Evolutionary conservation across 2,888 invertebrate genomes (phyloP), one percentile per base, ranked within the genome.

Genomic region (Papilio gigon): DNA sequence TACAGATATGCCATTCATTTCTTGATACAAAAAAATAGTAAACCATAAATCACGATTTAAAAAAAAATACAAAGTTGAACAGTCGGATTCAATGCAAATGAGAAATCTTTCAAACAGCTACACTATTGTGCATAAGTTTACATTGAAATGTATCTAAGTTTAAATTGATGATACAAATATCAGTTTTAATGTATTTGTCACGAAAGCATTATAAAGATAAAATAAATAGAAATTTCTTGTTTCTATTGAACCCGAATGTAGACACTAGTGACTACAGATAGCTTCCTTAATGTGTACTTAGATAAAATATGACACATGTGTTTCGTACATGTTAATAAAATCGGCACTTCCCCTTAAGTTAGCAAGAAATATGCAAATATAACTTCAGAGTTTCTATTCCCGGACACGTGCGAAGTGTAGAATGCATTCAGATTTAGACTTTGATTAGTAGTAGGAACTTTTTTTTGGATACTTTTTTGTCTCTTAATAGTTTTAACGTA

Each of bases 321-420:
- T 22, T 4, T 11, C 9, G 11, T 44, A 9, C 4, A 2, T 9
- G 1, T 9, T 4, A 27, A 53, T n/a, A 53, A 53, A 25, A 25
- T 53, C 35, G 6, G 20, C 14, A 2, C 69, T 65, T 44, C 69
- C 56, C 56, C 69, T 70, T 70, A 70, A 65, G 40, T 20, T 47
- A 59, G 35, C 37, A 65, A 47, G 35, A 33, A 30, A 47, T 65
- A 65, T 47, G 56, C 74, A 71, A 77, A 79, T 78, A 75, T 80
- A 80, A 50, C 56, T 27, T 35, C 68, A 65, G 71, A 65, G 70
- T 69, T 72, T 71, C 75, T 78, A 80, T 76, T 77, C 72, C 71
- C 72, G 73, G 70, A 71, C 71, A 74, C 73, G 74, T 72, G 67
- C 67, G 69, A 67, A 68, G 64, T 40, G 69, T 72, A 74, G 74